These are phyloP conservation scores for Gambelia wislizenii DNA, from an alignment of 2,797 vertebrate species.

Conservation along the genomic window DNA sequence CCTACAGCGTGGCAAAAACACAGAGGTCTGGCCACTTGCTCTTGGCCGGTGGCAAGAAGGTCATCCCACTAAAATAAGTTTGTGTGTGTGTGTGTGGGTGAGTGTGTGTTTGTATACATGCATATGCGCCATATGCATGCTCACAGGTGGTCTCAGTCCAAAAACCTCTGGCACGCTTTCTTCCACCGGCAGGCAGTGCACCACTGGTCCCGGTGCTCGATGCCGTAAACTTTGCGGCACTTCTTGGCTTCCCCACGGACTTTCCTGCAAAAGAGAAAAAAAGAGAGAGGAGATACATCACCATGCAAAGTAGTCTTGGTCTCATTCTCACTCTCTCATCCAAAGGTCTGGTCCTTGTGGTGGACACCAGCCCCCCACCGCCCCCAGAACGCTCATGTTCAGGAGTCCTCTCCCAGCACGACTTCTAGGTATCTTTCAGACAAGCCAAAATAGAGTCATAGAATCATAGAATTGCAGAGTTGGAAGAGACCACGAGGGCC, in stretches of 20 bases:
- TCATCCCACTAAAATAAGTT: neutral
- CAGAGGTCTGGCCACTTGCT: neutral
- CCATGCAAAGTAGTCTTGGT: neutral
- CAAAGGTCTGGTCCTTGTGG: too few relatives aligned
- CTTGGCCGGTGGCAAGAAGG: neutral
- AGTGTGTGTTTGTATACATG: too few relatives aligned
- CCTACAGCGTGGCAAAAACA: neutral
- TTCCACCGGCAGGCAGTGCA: slow-evolving; percentile 94
- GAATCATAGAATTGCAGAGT: too few relatives aligned
- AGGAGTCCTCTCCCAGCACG: too few relatives aligned
- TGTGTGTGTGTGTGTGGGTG: too few relatives aligned
- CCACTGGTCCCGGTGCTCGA: slow-evolving; percentile 93
- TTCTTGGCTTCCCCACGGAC: slow-evolving; percentile 91
- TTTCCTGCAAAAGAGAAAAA: slow-evolving; percentile 79
- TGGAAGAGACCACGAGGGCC: too few relatives aligned
- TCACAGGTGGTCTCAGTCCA: slow-evolving; percentile 78
- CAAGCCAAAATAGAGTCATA: too few relatives aligned
- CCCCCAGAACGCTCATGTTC: too few relatives aligned
- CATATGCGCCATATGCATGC: too few relatives aligned
- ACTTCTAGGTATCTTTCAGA: too few relatives aligned
- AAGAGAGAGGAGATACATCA: neutral
- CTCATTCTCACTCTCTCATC: neutral
- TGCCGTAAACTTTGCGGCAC: slow-evolving; percentile 92
- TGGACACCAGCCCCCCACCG: too few relatives aligned
- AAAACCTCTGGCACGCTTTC: slow-evolving; percentile 94